Evolutionary conservation across 2,888 invertebrate species (phyloP), one percentile per base, ranked within the genome.

Genomic region (Rotaria sp.): DNA sequence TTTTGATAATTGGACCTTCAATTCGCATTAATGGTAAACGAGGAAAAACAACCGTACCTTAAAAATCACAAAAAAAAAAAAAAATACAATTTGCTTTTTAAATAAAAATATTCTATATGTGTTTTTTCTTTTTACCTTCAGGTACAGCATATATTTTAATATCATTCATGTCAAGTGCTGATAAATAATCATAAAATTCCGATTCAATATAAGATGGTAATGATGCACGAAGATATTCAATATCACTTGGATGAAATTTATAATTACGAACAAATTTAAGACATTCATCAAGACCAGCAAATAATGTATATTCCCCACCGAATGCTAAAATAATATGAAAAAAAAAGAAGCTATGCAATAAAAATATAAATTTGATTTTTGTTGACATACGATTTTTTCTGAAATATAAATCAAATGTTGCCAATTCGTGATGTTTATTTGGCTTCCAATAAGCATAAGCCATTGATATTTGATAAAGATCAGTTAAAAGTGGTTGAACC

Each of bases 401-500:
- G 91, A 99, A 99, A 93, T 96, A 99, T 88, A 99, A 93, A 92
- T 99, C 98, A 92, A 99, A 99, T 0, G 97, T 96, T 0, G 97
- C 95, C 86, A 93, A 93, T 91, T 97, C 96, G 89, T 95, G 94
- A 85, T 94, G 94, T 92, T 96, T 97, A n/a, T 94, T 95, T 84
- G 96, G 95, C 92, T 96, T 97, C 98, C 98, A 99, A 91, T 99
- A 99, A 2, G 97, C 97, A 92, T 99, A 99, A 0, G 97, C 96
- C 98, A 98, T 98, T 8, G 96, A 97, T 88, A 98, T 96, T 93
- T 97, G 96, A 92, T 98, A 98, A 87, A 97, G 93, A 93, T 97
- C 97, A 48, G 87, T 87, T 67, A 87, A 30, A 35, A 87, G 84
- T 52, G 87, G 87, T 55, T 87, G 87, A 26, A 87, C 87, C 18